Evolutionary conservation across 2,888 invertebrate genomes (phyloP).

Genomic region (Drosophila nigricruria): DNA sequence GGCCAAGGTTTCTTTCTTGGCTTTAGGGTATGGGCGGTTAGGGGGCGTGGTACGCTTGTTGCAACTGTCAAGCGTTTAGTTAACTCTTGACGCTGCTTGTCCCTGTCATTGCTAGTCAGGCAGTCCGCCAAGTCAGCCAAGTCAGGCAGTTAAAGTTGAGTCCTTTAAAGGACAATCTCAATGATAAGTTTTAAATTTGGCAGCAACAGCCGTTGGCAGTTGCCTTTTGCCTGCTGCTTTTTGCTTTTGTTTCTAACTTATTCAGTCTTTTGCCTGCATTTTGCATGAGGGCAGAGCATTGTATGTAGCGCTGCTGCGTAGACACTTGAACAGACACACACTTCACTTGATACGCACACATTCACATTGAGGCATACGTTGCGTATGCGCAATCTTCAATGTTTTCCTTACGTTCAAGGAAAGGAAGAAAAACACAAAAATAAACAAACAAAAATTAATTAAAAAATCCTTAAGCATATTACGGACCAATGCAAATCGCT

Average conservation of each 20-base stretch:
- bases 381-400: constrained; percentile 43
- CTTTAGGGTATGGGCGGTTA: background rate
- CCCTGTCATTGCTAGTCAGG: constrained; percentile 39
- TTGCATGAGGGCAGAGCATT: constrained; percentile 50
- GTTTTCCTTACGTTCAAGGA: background rate
- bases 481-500: constrained; percentile 52
- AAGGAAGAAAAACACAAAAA: constrained; percentile 23
- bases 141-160: constrained; percentile 20
- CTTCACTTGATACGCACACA: background rate
- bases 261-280: constrained; percentile 53
- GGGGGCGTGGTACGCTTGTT: constrained; percentile 36
- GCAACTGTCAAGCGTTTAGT: constrained; percentile 78
- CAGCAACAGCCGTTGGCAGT: constrained; percentile 16
- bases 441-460: constrained; percentile 61
- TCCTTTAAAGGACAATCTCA: constrained; percentile 16
- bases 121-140: constrained; percentile 23
- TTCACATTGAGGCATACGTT: background rate
- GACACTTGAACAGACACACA: constrained; percentile 4
- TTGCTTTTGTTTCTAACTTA: constrained; percentile 39
- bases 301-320: background rate
- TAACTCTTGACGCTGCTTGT: constrained; percentile 66
- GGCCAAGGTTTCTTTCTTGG: constrained; percentile 2
- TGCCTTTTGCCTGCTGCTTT: background rate
- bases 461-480: constrained; percentile 55
- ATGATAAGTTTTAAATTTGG: constrained; percentile 19